Conservation (phyloP, 2,113 vertebrate species). For the Cinclus cinclus region DNA sequence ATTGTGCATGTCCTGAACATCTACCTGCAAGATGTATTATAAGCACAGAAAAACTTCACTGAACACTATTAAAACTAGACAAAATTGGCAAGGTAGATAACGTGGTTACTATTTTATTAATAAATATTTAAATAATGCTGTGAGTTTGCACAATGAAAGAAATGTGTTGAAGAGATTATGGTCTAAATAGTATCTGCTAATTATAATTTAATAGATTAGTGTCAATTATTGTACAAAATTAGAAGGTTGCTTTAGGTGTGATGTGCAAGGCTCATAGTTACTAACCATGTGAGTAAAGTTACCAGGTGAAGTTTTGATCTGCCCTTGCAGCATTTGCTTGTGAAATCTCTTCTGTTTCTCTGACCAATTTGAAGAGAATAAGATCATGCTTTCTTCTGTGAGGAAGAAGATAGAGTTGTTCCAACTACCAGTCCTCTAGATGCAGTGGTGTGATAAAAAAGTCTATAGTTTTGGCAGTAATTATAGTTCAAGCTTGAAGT, state of each 20-base stretch:
- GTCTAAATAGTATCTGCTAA: slow-evolving; percentile 1
- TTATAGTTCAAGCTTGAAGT: background rate
- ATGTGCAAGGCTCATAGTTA: background rate
- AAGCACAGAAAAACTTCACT: background rate
- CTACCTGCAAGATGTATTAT: background rate
- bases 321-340: background rate
- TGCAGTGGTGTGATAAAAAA: background rate
- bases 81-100: background rate
- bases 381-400: background rate
- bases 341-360: background rate
- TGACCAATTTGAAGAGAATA: background rate
- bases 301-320: background rate
- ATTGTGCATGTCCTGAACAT: background rate
- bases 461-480: background rate
- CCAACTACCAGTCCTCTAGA: background rate
- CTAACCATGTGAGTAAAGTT: background rate
- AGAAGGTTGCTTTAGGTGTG: background rate
- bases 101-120: background rate
- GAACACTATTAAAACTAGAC: background rate
- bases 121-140: background rate
- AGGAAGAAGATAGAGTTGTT: background rate
- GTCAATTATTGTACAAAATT: background rate
- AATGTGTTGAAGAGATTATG: background rate
- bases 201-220: background rate
- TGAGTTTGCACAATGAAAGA: background rate